Conservation (phyloP, 2,888 invertebrate species). For the Lapara coniferarum region DNA sequence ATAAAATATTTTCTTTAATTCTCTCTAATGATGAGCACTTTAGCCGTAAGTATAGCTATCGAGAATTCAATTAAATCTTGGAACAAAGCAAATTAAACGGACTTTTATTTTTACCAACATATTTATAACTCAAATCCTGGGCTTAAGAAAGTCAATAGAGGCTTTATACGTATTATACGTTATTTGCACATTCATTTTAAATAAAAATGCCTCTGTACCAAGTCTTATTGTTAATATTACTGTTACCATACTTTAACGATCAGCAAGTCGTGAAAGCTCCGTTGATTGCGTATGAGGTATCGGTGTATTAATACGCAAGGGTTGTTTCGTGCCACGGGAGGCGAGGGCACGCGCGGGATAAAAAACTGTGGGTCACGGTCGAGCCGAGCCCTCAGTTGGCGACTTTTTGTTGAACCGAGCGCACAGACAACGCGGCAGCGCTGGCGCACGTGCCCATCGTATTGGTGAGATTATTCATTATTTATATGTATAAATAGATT, state of each 20-base stretch:
- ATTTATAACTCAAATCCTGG: slow-evolving; percentile 6
- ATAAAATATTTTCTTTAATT: slow-evolving; percentile 57
- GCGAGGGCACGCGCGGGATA: slow-evolving; percentile 70
- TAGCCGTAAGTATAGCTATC: slow-evolving; percentile 48
- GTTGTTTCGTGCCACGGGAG: slow-evolving; percentile 60
- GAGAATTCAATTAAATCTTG: slow-evolving; percentile 66
- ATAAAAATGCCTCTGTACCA: background rate
- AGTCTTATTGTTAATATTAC: no score
- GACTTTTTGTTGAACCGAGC: slow-evolving; percentile 61
- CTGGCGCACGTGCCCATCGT: slow-evolving; percentile 49
- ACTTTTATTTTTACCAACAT: slow-evolving; percentile 33
- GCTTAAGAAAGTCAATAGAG: background rate
- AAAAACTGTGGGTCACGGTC: slow-evolving; percentile 74
- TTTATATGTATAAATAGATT: background rate
- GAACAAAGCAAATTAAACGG: slow-evolving; percentile 27
- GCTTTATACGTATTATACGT: background rate
- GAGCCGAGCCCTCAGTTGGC: slow-evolving; percentile 60
- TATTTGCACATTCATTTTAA: background rate
- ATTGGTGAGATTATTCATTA: slow-evolving; percentile 2
- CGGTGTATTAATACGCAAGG: slow-evolving; percentile 77
- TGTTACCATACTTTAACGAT: no score
- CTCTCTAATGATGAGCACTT: slow-evolving; percentile 51
- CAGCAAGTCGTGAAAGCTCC: background rate
- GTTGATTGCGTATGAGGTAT: slow-evolving; percentile 53
- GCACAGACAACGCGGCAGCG: slow-evolving; percentile 48